phyloP scores from a whole-genome alignment of 2,113 vertebrate species.

The Lasiurus cinereus region DNA sequence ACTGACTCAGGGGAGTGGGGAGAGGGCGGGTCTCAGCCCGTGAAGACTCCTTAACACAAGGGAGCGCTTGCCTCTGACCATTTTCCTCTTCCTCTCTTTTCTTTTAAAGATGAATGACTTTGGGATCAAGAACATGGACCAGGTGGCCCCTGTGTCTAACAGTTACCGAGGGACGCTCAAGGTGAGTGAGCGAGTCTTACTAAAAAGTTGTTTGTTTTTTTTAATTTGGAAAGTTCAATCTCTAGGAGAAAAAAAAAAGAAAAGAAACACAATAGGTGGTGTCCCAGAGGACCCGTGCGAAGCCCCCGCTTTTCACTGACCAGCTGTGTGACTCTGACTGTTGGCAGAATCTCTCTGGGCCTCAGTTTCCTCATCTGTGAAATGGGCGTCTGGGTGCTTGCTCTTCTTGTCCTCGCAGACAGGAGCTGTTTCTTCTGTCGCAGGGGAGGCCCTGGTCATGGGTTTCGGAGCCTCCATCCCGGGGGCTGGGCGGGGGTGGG shows the following conservation, averaged over 20 bases:
- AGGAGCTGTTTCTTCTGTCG: background rate
- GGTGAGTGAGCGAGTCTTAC: conserved; percentile 84
- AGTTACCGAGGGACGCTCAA: conserved; percentile 90
- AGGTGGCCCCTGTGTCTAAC: conserved; percentile 90
- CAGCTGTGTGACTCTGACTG: background rate
- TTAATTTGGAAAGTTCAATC: background rate
- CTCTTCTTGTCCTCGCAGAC: background rate
- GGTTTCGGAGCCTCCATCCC: background rate
- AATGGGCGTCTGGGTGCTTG: background rate
- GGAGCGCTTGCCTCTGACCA: background rate
- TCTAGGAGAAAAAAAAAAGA: background rate
- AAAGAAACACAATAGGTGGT: too few relatives aligned
- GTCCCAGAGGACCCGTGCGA: background rate
- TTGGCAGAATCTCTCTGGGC: background rate
- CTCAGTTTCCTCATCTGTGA: conserved; percentile 14
- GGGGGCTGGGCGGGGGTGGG: too few relatives aligned
- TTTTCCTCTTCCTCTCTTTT: background rate
- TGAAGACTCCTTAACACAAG: background rate
- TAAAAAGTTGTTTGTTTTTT: background rate
- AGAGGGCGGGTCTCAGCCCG: too few relatives aligned
- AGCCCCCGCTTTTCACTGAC: background rate
- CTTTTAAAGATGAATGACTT: conserved; percentile 90
- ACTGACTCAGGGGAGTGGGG: background rate
- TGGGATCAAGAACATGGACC: conserved; percentile 91
- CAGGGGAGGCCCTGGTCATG: background rate